A percentile compares a stretch with the other conserved stretches of the same genome.
phyloP scores from a whole-genome alignment of 1,140 invertebrate genomes.

The Lasioglossum baleicum region DNA sequence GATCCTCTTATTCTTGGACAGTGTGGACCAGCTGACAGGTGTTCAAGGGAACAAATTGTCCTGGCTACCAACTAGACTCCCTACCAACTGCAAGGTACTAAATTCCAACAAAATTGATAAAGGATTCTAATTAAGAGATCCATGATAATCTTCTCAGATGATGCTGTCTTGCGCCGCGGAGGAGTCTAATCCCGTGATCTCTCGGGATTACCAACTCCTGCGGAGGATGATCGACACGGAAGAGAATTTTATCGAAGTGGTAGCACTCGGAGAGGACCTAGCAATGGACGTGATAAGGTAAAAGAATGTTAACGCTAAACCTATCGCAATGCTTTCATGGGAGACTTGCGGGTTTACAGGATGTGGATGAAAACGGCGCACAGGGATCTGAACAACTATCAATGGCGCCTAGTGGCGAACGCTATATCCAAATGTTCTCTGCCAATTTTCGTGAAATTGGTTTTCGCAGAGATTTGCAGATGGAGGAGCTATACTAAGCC shows the following conservation, averaged over 20 bases:
- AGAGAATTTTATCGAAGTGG: conserved; percentile 96
- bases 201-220: conserved; percentile 91
- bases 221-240: conserved; percentile 93
- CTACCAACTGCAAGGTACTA: conserved; percentile 92
- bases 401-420: conserved; percentile 96
- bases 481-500: conserved; percentile 98
- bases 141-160: conserved; percentile 83
- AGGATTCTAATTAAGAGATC: background rate
- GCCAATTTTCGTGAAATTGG: conserved; percentile 98
- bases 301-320: conserved; percentile 42
- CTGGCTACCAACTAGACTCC: conserved; percentile 96
- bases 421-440: conserved; percentile 96
- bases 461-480: conserved; percentile 96
- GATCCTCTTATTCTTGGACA: conserved; percentile 93
- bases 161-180: conserved; percentile 94
- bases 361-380: conserved; percentile 97
- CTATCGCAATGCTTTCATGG: no score
- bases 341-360: conserved; percentile 73
- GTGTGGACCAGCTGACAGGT: conserved; percentile 97
- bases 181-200: conserved; percentile 91
- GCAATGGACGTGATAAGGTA: conserved; percentile 95
- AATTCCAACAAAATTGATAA: background rate
- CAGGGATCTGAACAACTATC: conserved; percentile 93
- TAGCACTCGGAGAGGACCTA: conserved; percentile 93
- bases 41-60: conserved; percentile 96